Percentiles rank a stretch among this genome's conserved stretches.
Conservation (phyloP, 2,888 invertebrate genomes). For the Himalopsyche japonica region DNA sequence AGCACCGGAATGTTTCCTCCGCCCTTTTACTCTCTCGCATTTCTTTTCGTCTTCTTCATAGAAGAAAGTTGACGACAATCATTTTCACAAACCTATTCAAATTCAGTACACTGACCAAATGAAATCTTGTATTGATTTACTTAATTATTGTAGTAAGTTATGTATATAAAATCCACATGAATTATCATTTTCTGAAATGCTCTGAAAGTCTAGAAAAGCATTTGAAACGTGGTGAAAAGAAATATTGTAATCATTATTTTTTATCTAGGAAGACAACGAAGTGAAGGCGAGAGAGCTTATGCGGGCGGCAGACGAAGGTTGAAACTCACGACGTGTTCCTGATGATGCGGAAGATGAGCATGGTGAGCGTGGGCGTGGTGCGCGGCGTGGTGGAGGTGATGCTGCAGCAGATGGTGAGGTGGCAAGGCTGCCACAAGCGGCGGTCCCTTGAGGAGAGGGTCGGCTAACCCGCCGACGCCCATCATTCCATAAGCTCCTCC, state of each 20-base stretch:
- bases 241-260: too few species aligned
- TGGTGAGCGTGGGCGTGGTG: slow-evolving; percentile 56
- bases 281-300: slow-evolving; percentile 20
- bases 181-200: too few species aligned
- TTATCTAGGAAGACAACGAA: not conserved
- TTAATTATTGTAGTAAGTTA: too few species aligned
- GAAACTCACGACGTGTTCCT: slow-evolving; percentile 64
- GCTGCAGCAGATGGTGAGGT: slow-evolving; percentile 59
- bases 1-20: not conserved
- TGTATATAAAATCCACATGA: too few species aligned
- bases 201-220: too few species aligned
- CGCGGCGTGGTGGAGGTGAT: slow-evolving; percentile 62
- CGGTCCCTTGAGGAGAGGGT: slow-evolving; percentile 44
- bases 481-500: slow-evolving; percentile 8
- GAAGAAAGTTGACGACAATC: not conserved
- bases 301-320: slow-evolving; percentile 43
- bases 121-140: too few species aligned
- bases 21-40: not conserved
- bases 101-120: too few species aligned
- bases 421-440: slow-evolving; percentile 60
- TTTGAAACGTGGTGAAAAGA: too few species aligned
- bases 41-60: not conserved
- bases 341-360: slow-evolving; percentile 60
- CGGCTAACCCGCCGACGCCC: slow-evolving; percentile 42
- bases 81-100: too few species aligned